Evolutionary conservation across 2,888 invertebrate species (phyloP).

Genomic region (Apamea epomidion): DNA sequence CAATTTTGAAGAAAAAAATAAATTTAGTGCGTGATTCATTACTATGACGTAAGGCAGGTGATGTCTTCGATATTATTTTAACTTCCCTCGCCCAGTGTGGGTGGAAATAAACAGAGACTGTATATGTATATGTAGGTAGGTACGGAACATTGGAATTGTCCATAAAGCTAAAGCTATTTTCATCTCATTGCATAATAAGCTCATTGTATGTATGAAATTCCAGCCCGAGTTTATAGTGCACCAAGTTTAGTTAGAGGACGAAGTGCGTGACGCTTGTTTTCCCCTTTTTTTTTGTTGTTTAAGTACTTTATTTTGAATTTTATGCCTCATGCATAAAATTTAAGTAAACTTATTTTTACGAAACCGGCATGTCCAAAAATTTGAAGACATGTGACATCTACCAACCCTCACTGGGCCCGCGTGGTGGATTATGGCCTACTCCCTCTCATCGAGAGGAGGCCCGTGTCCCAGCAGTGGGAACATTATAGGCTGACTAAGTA

Average conservation of each 20-base stretch:
- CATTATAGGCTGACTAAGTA: too few relatives aligned
- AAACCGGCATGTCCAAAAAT: too few relatives aligned
- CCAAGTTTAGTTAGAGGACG: background rate
- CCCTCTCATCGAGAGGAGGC: too few relatives aligned
- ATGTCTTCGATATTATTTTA: constrained; percentile 46
- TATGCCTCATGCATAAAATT: background rate
- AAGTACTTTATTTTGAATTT: background rate
- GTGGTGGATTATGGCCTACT: too few relatives aligned
- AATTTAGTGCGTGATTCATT: constrained; percentile 45
- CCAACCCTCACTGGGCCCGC: too few relatives aligned
- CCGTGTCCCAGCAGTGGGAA: too few relatives aligned
- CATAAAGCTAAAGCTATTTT: constrained; percentile 35
- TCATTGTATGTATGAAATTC: background rate
- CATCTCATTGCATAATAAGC: constrained; percentile 23
- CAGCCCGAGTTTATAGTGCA: background rate
- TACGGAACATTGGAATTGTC: constrained; percentile 13
- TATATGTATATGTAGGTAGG: constrained; percentile 3
- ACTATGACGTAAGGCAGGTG: constrained; percentile 56
- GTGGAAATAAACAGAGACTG: constrained; percentile 49
- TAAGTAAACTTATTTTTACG: background rate
- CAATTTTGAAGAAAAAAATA: constrained; percentile 1
- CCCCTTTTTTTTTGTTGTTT: background rate
- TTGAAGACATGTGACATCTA: too few relatives aligned
- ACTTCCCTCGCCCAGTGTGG: constrained; percentile 44
- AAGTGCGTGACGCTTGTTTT: background rate